Percentiles rank a stretch among this genome's conserved stretches.
These are phyloP conservation scores for Andrena trimmerana DNA, from an alignment of 2,888 invertebrate species.

Conservation along the genomic window DNA sequence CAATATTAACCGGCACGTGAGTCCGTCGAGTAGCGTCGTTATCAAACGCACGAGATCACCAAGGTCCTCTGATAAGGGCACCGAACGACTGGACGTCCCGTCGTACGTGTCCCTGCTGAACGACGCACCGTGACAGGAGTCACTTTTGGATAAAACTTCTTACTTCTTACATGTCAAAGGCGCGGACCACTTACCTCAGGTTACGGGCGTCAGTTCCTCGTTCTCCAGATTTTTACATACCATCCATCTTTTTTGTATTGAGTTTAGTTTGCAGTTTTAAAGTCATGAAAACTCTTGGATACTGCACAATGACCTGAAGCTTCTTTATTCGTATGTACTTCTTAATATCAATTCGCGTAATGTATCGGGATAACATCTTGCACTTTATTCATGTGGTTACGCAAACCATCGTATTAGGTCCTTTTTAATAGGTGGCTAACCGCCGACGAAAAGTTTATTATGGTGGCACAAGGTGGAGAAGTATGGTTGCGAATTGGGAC, in stretches of 20 bases:
- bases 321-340: no score
- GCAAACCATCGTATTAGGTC: no score
- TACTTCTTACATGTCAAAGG: neutral
- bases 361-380: no score
- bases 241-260: neutral
- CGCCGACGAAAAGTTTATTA: no score
- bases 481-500: no score
- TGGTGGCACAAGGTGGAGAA: no score
- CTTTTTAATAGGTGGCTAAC: no score
- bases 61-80: constrained; percentile 51
- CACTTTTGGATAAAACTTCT: neutral
- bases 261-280: neutral
- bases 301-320: no score
- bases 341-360: no score
- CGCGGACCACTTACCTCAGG: neutral
- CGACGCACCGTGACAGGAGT: constrained; percentile 5
- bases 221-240: neutral
- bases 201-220: neutral
- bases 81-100: constrained; percentile 36
- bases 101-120: neutral
- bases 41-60: constrained; percentile 61
- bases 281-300: no score
- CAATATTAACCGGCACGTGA: constrained; percentile 81
- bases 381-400: no score
- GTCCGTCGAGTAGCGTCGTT: constrained; percentile 64